phyloP scores from a whole-genome alignment of 2,113 vertebrate species.

The Gavia stellata region DNA sequence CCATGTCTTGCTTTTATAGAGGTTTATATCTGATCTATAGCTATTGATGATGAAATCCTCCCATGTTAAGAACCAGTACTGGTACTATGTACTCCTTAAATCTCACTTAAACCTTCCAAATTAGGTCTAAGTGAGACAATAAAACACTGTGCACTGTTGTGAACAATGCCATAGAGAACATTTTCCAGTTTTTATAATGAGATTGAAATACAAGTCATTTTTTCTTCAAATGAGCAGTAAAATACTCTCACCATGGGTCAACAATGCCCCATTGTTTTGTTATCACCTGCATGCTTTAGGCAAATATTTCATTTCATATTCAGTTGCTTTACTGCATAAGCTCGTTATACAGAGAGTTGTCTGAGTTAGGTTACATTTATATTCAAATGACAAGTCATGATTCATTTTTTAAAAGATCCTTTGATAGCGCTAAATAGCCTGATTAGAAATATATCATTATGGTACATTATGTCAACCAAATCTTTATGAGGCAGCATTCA shows the following conservation, averaged over 20 bases:
- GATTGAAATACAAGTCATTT: not conserved
- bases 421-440: slow-evolving; percentile 53
- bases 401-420: slow-evolving; percentile 57
- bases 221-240: not conserved
- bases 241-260: slow-evolving; percentile 11
- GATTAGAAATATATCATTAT: slow-evolving; percentile 64
- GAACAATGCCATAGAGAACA: not conserved
- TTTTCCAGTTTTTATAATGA: not conserved
- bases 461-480: slow-evolving; percentile 39
- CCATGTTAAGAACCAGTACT: not conserved
- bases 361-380: slow-evolving; percentile 60
- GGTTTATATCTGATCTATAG: not conserved
- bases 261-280: not conserved
- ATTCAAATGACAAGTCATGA: slow-evolving; percentile 48
- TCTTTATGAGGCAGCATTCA: slow-evolving; percentile 41
- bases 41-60: not conserved
- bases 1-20: not conserved
- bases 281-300: slow-evolving; percentile 10
- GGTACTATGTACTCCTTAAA: not conserved
- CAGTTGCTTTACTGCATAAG: not conserved
- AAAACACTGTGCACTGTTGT: not conserved
- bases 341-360: slow-evolving; percentile 24
- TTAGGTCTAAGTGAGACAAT: not conserved
- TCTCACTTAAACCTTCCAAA: not conserved
- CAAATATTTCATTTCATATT: slow-evolving; percentile 45